Evolutionary conservation across 2,797 vertebrate genomes (phyloP).

Genomic region (Hippoglossus hippoglossus): DNA sequence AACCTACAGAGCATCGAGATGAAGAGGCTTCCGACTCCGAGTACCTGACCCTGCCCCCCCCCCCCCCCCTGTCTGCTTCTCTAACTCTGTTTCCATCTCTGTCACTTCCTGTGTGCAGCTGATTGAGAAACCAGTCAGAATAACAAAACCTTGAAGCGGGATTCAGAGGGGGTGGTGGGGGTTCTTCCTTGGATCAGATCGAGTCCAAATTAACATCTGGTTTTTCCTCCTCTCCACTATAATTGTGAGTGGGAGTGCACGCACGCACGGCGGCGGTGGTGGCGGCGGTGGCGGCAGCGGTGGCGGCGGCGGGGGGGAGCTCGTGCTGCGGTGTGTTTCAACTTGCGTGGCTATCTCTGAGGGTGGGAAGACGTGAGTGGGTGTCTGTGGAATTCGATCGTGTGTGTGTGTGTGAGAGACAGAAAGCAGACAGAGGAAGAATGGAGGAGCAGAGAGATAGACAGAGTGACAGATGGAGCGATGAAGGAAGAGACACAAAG

Average conservation of each 20-base stretch:
- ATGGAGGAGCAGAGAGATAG: neutral
- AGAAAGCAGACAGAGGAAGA: neutral
- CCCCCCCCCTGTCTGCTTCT: conserved; percentile 3
- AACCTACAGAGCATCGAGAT: conserved; percentile 31
- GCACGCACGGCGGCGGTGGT: conserved; percentile 21
- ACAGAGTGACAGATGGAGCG: conserved; percentile 1
- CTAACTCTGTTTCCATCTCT: conserved; percentile 42
- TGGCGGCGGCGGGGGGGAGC: conserved; percentile 30
- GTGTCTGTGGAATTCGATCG: conserved; percentile 53
- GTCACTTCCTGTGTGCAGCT: conserved; percentile 41
- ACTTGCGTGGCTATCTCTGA: conserved; percentile 31
- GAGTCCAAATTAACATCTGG: conserved; percentile 75
- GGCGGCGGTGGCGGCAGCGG: neutral
- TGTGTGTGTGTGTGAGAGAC: conserved; percentile 27
- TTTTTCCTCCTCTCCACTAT: conserved; percentile 61
- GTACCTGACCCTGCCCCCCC: conserved; percentile 8
- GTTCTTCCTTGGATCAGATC: conserved; percentile 35
- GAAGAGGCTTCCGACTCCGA: conserved; percentile 36
- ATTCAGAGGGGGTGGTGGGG: neutral
- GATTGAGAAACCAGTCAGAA: conserved; percentile 74
- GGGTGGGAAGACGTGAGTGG: conserved; percentile 36
- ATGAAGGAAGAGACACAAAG: neutral
- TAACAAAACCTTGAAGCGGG: conserved; percentile 45
- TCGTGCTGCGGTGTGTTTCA: conserved; percentile 31
- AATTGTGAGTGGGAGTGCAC: conserved; percentile 60